A percentile compares a stretch with the other conserved stretches of the same genome.
Evolutionary conservation across 2,797 vertebrate species (phyloP).

Genomic region (Euphonia xanthogaster): DNA sequence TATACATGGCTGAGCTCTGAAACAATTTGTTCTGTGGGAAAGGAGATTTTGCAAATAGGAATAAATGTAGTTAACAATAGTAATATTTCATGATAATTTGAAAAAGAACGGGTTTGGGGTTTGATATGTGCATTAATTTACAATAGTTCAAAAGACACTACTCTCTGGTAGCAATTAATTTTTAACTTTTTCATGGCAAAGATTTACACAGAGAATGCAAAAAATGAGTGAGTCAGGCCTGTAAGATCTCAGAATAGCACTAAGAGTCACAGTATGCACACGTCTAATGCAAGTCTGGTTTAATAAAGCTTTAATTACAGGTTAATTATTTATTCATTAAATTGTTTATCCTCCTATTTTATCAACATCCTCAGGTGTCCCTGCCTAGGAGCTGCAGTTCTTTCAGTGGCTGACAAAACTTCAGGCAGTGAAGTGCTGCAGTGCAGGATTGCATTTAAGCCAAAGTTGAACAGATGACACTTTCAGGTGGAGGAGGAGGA

Average conservation of each 20-base stretch:
- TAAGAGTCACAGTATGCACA: neutral
- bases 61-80: neutral
- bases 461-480: neutral
- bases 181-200: neutral
- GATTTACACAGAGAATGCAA: neutral
- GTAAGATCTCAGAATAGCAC: neutral
- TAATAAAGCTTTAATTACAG: constrained; percentile 67
- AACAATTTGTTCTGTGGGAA: neutral
- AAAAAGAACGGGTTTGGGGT: neutral
- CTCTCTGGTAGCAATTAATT: neutral
- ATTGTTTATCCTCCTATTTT: constrained; percentile 50
- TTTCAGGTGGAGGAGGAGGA: neutral
- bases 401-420: neutral
- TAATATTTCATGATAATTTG: neutral
- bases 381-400: neutral
- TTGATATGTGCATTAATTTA: neutral
- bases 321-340: constrained; percentile 71
- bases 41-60: neutral
- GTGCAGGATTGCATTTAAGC: constrained; percentile 9
- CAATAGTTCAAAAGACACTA: neutral
- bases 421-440: neutral
- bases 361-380: constrained; percentile 31
- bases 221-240: neutral
- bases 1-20: neutral
- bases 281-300: constrained; percentile 35